Evolutionary conservation across 2,888 invertebrate species (phyloP), one percentile per base, ranked within the genome.

Genomic region (Pardosa pseudoannulata): DNA sequence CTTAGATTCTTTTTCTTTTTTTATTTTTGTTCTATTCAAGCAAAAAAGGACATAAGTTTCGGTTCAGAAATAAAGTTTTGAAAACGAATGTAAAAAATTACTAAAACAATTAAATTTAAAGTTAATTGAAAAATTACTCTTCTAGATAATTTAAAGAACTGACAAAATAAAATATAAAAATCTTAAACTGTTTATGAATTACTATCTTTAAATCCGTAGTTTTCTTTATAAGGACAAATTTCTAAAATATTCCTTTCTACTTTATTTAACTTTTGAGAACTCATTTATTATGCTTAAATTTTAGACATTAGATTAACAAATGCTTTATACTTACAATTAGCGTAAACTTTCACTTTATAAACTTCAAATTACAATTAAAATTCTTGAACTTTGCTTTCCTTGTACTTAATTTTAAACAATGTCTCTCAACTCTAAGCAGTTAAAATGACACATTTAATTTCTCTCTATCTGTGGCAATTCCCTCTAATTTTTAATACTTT

Each of bases 321-420:
- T 46, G 41, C 16, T 16, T 9, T 6, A 46, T 46, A 16, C 41
- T 46, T 46, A 46, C 1, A 46, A 46, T 46, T 46, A 46, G 41
- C 16, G 9, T 1, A 46, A 46, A 46, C 9, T 46, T 16, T 46
- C 41, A 46, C 13, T 46, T 46, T 46, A 46, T 46, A 46, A 46
- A 46, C 41, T 46, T 46, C 41, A 46, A 46, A 46, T 46, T 46
- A 46, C 16, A 46, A 46, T 46, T 46, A 46, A 56, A 56, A 56
- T 56, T 56, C 56, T 56, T 56, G 56, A 56, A 23, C 56, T 23
- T 23, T 23, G 23, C 19, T 56, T 56, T 56, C 56, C 23, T 23
- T 23, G 41, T 16, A 46, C 41, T 56, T 56, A 56, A 56, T 56
- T 23, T 19, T 23, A 56, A 56, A 56, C 56, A 56, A 23, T 56